Evolutionary conservation across 2,888 invertebrate genomes (phyloP), one percentile per base, ranked within the genome.

Genomic region (Ormyrus labotus): DNA sequence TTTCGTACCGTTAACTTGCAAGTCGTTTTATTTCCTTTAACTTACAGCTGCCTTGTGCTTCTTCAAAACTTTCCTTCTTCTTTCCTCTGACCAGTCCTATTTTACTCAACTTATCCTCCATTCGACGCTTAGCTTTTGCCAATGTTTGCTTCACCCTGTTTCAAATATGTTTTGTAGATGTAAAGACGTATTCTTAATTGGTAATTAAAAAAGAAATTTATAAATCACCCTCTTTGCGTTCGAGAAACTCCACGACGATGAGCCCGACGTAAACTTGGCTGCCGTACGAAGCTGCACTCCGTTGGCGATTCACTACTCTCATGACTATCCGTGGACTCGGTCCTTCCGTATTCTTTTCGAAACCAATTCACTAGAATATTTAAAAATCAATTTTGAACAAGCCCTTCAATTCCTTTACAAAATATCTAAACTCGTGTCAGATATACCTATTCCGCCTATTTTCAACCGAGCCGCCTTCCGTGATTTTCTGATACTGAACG

Each of bases 31-130:
- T 34, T 34, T 34, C 2, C 34, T 45, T 58, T 50, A 64, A 79
- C 94, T 93, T 91, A 95, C 95, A 94, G 87, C 94, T 94, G 85
- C 95, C 95, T 81, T 95, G 94, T 2, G 95, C 93, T 90, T 98
- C 98, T 91, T 98, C 97, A 83, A 95, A 93, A 87, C 96, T 97
- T 91, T 97, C 96, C 90, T 96, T 97, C 89, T 97, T 98, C 13
- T 95, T 95, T 89, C 95, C 95, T 89, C 96, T 96, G 9, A 94
- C 93, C 72, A 96, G 92, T 8, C 96, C 96, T 85, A 96, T 95
- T 90, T 95, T 94, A 87, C 94, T 96, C 78, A 98, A 92, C 85
- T 98, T 95, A 87, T 97, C 96, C 91, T 98, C 98, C 87, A 98
- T 96, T 85, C 97, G 92, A 85, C 97, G 94, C 87, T 96, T 94